phyloP scores from a whole-genome alignment of 2,797 vertebrate genomes.

The Nasua narica region DNA sequence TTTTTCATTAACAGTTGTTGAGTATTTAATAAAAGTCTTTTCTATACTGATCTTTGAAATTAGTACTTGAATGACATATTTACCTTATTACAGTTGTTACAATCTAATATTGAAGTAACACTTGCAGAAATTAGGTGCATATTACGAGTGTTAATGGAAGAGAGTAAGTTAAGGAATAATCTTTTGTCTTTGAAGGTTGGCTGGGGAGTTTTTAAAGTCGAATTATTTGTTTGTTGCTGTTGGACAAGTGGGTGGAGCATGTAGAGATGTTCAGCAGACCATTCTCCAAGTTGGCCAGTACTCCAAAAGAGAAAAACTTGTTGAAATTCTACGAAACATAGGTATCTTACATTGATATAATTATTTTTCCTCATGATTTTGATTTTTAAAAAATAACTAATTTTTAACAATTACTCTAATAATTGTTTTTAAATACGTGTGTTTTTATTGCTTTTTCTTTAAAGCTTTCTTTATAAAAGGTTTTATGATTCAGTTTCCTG shows the following conservation, averaged over 20 bases:
- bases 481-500: neutral
- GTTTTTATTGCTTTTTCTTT: neutral
- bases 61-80: neutral
- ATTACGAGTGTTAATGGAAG: neutral
- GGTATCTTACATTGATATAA: slow-evolving; percentile 81
- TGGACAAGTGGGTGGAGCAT: slow-evolving; percentile 93
- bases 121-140: neutral
- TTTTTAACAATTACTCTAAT: neutral
- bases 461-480: neutral
- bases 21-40: neutral
- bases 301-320: slow-evolving; percentile 90
- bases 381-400: neutral
- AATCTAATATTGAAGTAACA: neutral
- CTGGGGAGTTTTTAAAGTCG: slow-evolving; percentile 89
- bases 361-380: neutral
- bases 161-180: slow-evolving; percentile 36
- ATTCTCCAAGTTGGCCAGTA: slow-evolving; percentile 89
- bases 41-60: slow-evolving; percentile 9
- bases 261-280: slow-evolving; percentile 92
- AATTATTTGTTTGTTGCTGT: slow-evolving; percentile 95
- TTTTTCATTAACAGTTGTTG: neutral
- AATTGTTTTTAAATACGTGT: neutral
- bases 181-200: slow-evolving; percentile 85
- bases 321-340: slow-evolving; percentile 88
- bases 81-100: neutral